Evolutionary conservation across 2,797 vertebrate genomes (phyloP), one percentile per base, ranked within the genome.

Genomic region (Phrynocephalus forsythii): DNA sequence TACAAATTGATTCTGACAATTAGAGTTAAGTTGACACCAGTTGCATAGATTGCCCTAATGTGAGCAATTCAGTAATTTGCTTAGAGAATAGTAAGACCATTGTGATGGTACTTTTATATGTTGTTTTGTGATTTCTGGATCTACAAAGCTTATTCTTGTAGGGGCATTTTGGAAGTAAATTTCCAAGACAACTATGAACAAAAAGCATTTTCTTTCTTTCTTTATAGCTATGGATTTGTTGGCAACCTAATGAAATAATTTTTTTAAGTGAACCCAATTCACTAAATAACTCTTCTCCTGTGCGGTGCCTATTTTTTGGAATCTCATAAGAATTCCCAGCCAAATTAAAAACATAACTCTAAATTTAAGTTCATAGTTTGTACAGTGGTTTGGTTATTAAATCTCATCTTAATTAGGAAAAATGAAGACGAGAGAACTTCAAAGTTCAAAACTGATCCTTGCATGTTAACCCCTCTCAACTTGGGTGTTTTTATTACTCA

Each of bases 321-420:
- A 92, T 95, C 95, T 96, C 93, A 94, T 92, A 94, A 95, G 93
- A 96, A 96, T 97, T 97, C 95, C 86, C 94, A 88, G 90, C 90
- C 83, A 96, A 97, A 97, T 97, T 94, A 96, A 95, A 97, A 96
- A 96, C 96, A 97, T 77, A 97, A 95, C 95, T 87, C 94, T 87
- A 92, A 93, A 91, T 94, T 95, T 96, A 93, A 95, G 94, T 93
- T 94, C 89, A 92, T 95, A 94, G 94, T 96, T 97, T 97, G 95
- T 96, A 95, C 96, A 96, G 96, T 96, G 96, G 94, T 95, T 96
- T 96, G 94, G 94, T 96, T 96, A 97, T 97, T 96, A 96, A 97
- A 96, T 96, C 95, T 96, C 96, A 94, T 93, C 94, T 96, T 97
- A 97, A 97, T 97, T 96, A 96, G 94, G 86, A 94, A 96, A 95